Conservation (phyloP, 1,140 invertebrate species). For the Brachionus koreanus region DNA sequence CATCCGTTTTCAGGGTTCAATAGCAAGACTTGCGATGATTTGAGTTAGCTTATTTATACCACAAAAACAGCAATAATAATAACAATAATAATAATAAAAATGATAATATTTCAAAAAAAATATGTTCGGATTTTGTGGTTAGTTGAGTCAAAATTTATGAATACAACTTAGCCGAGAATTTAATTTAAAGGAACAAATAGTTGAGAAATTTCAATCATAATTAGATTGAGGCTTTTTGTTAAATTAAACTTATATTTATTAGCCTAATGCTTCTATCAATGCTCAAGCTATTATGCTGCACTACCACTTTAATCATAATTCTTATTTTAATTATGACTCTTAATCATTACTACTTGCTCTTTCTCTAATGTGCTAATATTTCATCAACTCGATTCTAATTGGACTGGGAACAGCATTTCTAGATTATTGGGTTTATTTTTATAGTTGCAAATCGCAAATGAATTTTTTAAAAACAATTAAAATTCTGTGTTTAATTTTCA, state of each 20-base stretch:
- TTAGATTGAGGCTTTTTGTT: slow-evolving; percentile 30
- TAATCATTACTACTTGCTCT: background rate
- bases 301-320: background rate
- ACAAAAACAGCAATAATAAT: background rate
- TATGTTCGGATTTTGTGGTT: background rate
- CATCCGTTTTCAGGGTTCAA: background rate
- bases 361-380: background rate
- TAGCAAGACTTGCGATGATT: background rate
- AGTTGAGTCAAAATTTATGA: background rate
- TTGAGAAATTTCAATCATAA: slow-evolving; percentile 2
- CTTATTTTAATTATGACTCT: background rate
- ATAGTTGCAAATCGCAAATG: background rate
- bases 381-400: background rate
- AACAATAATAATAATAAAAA: background rate
- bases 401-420: background rate
- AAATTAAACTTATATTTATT: background rate
- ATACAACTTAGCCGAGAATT: background rate
- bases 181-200: slow-evolving; percentile 9
- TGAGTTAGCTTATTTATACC: background rate
- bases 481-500: background rate
- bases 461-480: background rate
- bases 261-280: background rate
- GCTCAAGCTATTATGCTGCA: background rate
- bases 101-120: background rate
- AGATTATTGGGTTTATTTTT: background rate